Evolutionary conservation across 2,888 invertebrate genomes (phyloP), one percentile per base, ranked within the genome.

Genomic region (Tetheella fluctuosa): DNA sequence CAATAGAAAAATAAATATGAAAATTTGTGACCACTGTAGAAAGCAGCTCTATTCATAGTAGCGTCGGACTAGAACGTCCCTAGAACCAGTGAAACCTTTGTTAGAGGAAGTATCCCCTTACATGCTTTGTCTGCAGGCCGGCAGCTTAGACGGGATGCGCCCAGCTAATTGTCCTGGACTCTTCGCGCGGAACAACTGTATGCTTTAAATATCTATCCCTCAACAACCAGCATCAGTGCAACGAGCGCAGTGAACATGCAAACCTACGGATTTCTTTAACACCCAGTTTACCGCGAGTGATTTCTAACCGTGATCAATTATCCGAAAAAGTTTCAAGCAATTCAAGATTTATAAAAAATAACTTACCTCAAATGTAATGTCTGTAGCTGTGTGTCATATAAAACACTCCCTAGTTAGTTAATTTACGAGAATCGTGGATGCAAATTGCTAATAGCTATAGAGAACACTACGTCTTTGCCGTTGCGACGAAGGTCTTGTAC

Each of bases 101-200:
- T 90, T 85, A 84, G 81, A 89, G 90, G 91, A 90, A 91, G 89
- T 92, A 91, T 92, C 91, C 77, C 77, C 88, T 92, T 91, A 89
- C 92, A 79, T 65, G 81, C 88, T 89, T 91, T 92, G 91, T 91
- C 77, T 77, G 76, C 69, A 78, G 70, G 73, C 76, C 74, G 83
- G 80, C 81, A 77, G 73, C 81, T 78, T 71, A 74, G 76, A 79
- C 88, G 87, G 88, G 87, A 89, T 88, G 89, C 88, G 84, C 73
- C 74, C 76, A 79, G 68, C 71, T 83, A 81, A 90, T 92, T 91
- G 91, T 91, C 79, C 81, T 60, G 81, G 78, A 64, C 70, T 79
- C 82, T 70, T 87, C 78, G 84, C 79, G 86, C 85, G 92, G 84
- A 91, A 91, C 91, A 80, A 65, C 80, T 76, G 69, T 67, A 58